phyloP scores from a whole-genome alignment of 2,888 invertebrate genomes.

The Osedax fenrisi region DNA sequence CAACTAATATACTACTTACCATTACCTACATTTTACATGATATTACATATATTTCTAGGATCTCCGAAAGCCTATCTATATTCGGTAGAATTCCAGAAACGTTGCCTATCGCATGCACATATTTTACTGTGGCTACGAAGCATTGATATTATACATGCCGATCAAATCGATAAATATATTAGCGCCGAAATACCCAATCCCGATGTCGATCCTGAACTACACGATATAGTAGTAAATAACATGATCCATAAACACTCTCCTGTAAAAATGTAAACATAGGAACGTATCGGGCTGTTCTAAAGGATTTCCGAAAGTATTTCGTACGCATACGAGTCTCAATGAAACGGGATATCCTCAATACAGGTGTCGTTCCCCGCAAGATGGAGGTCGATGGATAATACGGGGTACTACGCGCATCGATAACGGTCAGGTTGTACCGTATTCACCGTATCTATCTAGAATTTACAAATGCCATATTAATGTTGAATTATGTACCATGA shows the following conservation, averaged over 20 bases:
- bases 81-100: not conserved
- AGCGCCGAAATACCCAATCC: not conserved
- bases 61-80: not conserved
- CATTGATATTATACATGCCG: not conserved
- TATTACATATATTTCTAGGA: too few species aligned
- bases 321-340: not conserved
- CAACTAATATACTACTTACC: too few species aligned
- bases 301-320: not conserved
- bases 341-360: not conserved
- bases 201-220: not conserved
- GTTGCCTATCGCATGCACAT: not conserved
- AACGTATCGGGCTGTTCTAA: not conserved
- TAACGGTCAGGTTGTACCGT: not conserved
- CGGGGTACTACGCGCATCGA: too few species aligned
- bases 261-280: not conserved
- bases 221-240: not conserved
- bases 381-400: not conserved
- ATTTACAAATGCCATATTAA: not conserved
- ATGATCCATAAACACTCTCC: not conserved
- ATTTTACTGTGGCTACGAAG: not conserved
- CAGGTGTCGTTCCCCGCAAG: not conserved
- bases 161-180: not conserved
- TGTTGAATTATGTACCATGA: not conserved
- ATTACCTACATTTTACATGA: too few species aligned
- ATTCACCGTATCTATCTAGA: not conserved